phyloP scores from a whole-genome alignment of 2,797 vertebrate species.

The Botia kubotai region DNA sequence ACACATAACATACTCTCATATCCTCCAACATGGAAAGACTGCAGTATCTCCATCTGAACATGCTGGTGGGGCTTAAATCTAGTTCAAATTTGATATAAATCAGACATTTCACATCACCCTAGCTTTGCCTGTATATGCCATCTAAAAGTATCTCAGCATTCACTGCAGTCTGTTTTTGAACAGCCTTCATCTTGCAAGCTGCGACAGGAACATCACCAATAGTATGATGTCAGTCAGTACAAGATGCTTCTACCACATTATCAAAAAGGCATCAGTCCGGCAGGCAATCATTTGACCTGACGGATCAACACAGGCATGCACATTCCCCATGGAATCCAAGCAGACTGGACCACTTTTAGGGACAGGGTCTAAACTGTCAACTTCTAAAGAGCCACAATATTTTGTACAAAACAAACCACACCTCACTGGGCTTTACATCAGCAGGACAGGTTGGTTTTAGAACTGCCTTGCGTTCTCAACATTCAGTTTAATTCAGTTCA shows the following conservation, averaged over 20 bases:
- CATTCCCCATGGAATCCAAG: neutral
- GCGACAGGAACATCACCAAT: constrained; percentile 14
- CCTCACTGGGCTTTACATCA: constrained; percentile 7
- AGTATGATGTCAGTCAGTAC: constrained; percentile 29
- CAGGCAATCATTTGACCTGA: constrained; percentile 33
- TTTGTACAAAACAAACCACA: constrained; percentile 6
- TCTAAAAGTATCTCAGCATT: neutral
- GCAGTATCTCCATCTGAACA: neutral
- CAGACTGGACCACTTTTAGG: constrained; percentile 1
- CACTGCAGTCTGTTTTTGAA: neutral
- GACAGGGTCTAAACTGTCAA: constrained; percentile 17
- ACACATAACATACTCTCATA: neutral
- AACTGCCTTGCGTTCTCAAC: neutral
- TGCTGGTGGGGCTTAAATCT: neutral
- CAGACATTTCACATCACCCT: neutral
- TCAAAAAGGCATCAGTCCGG: constrained; percentile 32
- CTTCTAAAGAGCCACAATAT: constrained; percentile 7
- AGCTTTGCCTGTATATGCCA: neutral
- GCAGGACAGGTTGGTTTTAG: constrained; percentile 21
- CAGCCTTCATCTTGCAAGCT: constrained; percentile 3
- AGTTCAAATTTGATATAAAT: too few species aligned
- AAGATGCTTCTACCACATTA: constrained; percentile 11
- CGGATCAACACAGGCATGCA: constrained; percentile 13
- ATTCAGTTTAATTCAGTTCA: constrained; percentile 25
- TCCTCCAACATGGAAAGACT: neutral